Evolutionary conservation across 2,113 vertebrate genomes (phyloP).

Genomic region (Pelecanoides urinatrix): DNA sequence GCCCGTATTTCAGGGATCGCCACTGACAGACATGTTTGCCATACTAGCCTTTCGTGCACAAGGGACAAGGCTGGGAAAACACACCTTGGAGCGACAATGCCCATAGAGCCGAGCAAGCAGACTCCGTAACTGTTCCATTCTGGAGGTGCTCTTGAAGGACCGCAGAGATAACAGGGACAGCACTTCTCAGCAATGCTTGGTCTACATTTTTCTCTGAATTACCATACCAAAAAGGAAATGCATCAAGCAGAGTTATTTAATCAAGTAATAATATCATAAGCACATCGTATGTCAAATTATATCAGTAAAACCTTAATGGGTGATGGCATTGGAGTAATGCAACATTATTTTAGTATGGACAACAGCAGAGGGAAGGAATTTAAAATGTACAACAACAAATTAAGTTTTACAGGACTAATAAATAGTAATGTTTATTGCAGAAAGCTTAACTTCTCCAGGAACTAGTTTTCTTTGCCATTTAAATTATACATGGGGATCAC

Average conservation of each 20-base stretch:
- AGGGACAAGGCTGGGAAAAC: not conserved
- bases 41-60: not conserved
- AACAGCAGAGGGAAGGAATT: not conserved
- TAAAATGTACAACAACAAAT: not conserved
- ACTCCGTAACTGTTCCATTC: slow-evolving; percentile 16
- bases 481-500: not conserved
- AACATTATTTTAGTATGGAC: not conserved
- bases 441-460: not conserved
- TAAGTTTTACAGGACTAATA: not conserved
- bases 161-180: not conserved
- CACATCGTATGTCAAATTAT: not conserved
- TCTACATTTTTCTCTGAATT: not conserved
- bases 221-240: not conserved
- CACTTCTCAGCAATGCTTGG: slow-evolving; percentile 12
- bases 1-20: not conserved
- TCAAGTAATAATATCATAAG: not conserved
- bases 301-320: not conserved
- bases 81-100: slow-evolving; percentile 72
- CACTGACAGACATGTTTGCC: not conserved
- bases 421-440: not conserved
- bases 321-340: not conserved
- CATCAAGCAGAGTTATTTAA: not conserved
- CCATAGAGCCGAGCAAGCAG: slow-evolving; percentile 69
- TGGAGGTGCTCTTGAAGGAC: slow-evolving; percentile 33
- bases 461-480: not conserved